These are phyloP conservation scores for Dryobota labecula DNA, from an alignment of 2,888 invertebrate species.

Conservation along the genomic window DNA sequence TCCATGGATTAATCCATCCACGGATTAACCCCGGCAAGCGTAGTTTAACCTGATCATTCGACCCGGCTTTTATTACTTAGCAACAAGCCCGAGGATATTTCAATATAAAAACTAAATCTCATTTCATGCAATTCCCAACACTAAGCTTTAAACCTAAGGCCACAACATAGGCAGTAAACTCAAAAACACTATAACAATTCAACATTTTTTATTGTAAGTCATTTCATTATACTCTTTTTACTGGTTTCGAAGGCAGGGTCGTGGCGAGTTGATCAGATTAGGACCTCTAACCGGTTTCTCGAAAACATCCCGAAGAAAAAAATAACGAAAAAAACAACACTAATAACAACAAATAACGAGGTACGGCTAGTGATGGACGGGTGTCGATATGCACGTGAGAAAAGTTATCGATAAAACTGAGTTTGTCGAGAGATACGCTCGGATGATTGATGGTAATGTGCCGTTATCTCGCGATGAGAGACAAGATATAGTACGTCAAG, in stretches of 20 bases:
- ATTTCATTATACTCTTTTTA: slow-evolving; percentile 72
- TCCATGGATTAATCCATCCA: too few species aligned
- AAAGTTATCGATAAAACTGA: slow-evolving; percentile 69
- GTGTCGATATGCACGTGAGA: slow-evolving; percentile 72
- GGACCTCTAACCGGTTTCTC: slow-evolving; percentile 84
- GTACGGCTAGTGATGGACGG: slow-evolving; percentile 73
- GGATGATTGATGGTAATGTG: slow-evolving; percentile 66
- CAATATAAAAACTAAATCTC: slow-evolving; percentile 1
- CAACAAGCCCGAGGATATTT: too few species aligned
- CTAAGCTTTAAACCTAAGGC: slow-evolving; percentile 51
- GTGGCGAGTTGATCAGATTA: slow-evolving; percentile 89
- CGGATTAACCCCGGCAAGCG: too few species aligned
- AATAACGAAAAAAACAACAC: slow-evolving; percentile 83
- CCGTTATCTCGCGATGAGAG: slow-evolving; percentile 60
- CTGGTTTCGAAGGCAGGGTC: slow-evolving; percentile 75
- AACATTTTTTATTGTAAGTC: slow-evolving; percentile 70
- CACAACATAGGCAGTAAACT: slow-evolving; percentile 63
- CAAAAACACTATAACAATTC: slow-evolving; percentile 65
- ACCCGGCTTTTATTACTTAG: too few species aligned
- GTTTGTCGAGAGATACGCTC: slow-evolving; percentile 52
- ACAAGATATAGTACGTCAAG: slow-evolving; percentile 55
- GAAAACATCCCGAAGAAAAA: slow-evolving; percentile 84
- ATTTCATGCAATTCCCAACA: slow-evolving; percentile 31
- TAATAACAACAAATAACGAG: slow-evolving; percentile 91
- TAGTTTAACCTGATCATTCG: too few species aligned